Percentiles rank a stretch among this genome's conserved stretches.
Conservation (phyloP, 2,797 vertebrate genomes). For the Champsocephalus esox region DNA sequence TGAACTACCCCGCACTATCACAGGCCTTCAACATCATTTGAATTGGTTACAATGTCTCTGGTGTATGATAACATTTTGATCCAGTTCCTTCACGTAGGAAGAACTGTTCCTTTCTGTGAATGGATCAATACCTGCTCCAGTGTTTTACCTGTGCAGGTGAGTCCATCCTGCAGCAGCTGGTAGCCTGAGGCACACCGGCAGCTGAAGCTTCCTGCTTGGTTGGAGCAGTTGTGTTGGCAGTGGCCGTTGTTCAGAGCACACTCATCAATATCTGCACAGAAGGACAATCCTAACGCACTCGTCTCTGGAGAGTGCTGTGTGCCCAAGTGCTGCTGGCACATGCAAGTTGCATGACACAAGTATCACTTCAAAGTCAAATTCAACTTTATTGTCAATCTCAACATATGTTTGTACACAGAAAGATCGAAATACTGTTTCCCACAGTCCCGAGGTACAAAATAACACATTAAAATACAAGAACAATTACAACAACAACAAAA, state of each 20-base stretch:
- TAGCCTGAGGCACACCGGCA: constrained; percentile 82
- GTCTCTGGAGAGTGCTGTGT: not conserved
- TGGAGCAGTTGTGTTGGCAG: constrained; percentile 85
- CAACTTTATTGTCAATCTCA: too few relatives aligned
- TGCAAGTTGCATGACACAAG: not conserved
- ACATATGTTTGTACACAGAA: too few relatives aligned
- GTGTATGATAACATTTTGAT: too few relatives aligned
- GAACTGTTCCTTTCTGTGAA: not conserved
- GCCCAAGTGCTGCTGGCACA: not conserved
- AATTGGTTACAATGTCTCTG: too few relatives aligned
- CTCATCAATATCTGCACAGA: constrained; percentile 84
- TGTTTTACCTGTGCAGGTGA: constrained; percentile 83
- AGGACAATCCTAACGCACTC: constrained; percentile 12
- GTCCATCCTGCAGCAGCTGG: constrained; percentile 74
- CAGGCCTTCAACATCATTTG: too few relatives aligned
- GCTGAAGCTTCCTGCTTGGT: constrained; percentile 78
- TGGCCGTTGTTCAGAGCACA: constrained; percentile 78
- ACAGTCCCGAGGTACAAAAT: too few relatives aligned
- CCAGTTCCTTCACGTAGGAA: too few relatives aligned
- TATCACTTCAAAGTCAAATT: not conserved
- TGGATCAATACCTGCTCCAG: not conserved
- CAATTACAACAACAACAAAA: too few relatives aligned
- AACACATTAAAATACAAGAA: too few relatives aligned
- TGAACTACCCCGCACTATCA: too few relatives aligned
- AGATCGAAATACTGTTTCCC: too few relatives aligned